phyloP scores from a whole-genome alignment of 2,797 vertebrate genomes.

The Oceanodroma leucorhoa region DNA sequence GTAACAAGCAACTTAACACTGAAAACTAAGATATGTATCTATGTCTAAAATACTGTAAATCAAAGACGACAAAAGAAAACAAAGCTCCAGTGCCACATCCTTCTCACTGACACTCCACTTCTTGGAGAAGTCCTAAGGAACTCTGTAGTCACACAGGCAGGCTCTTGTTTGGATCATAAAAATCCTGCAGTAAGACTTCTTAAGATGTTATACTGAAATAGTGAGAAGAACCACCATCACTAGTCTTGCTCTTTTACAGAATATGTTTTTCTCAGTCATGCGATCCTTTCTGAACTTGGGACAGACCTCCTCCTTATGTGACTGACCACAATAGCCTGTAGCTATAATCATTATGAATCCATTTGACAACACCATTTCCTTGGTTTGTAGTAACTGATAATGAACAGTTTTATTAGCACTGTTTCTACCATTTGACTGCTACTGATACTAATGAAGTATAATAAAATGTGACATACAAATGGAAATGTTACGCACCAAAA shows the following conservation, averaged over 20 bases:
- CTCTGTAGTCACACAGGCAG: not conserved
- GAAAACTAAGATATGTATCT: not conserved
- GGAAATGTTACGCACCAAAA: constrained; percentile 25
- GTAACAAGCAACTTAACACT: not conserved
- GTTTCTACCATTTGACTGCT: constrained; percentile 21
- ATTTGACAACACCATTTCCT: not conserved
- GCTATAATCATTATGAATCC: not conserved
- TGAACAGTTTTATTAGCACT: constrained; percentile 18
- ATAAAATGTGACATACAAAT: constrained; percentile 26
- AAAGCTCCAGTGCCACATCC: not conserved
- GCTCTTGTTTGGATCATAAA: not conserved
- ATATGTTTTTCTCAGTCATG: not conserved
- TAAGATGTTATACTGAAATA: not conserved
- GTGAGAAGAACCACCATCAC: not conserved
- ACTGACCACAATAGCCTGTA: not conserved
- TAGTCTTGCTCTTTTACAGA: not conserved
- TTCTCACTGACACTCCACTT: not conserved
- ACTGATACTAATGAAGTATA: constrained; percentile 21
- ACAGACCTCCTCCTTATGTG: not conserved
- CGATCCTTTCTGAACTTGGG: not conserved
- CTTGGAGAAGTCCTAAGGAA: not conserved
- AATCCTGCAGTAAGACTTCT: not conserved
- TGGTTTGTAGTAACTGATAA: not conserved
- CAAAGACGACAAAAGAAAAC: not conserved
- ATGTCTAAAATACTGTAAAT: not conserved